Percentiles rank a stretch among this genome's conserved stretches.
These are phyloP conservation scores for Boulengeromyrus knoepffleri DNA, from an alignment of 2,113 vertebrate genomes.

Conservation along the genomic window DNA sequence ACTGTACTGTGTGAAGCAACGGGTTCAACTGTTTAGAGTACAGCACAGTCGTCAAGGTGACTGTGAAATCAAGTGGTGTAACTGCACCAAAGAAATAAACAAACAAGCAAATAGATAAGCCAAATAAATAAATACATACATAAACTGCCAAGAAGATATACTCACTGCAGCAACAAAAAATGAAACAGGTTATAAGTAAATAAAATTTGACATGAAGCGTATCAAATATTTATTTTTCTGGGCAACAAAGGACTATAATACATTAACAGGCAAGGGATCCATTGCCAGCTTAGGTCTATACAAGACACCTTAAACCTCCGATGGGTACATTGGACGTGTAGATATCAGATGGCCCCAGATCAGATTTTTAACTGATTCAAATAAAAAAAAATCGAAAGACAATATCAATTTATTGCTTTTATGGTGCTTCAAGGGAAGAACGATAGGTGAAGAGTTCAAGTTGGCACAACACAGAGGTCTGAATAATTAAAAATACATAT, in stretches of 20 bases:
- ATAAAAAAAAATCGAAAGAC: conserved; percentile 71
- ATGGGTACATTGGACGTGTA: conserved; percentile 88
- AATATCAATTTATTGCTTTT: conserved; percentile 95
- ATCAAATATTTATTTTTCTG: conserved; percentile 99
- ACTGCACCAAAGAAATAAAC: conserved; percentile 86
- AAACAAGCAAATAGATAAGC: background rate
- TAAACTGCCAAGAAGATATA: conserved; percentile 77
- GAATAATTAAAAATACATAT: conserved; percentile 66
- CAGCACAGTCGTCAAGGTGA: conserved; percentile 94
- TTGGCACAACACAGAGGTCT: conserved; percentile 80
- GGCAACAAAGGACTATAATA: conserved; percentile 99
- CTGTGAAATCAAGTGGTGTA: conserved; percentile 99
- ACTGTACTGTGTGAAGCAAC: conserved; percentile 97
- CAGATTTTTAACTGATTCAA: conserved; percentile 72
- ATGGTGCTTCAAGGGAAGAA: conserved; percentile 79
- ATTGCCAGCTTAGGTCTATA: conserved; percentile 96
- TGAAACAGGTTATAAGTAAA: conserved; percentile 82
- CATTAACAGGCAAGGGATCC: conserved; percentile 98
- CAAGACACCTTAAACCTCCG: conserved; percentile 95
- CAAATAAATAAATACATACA: background rate
- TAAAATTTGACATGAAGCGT: conserved; percentile 99
- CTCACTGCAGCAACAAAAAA: conserved; percentile 76
- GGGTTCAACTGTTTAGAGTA: conserved; percentile 99
- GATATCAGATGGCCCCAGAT: conserved; percentile 85
- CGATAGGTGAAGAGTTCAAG: conserved; percentile 75